Base-by-base conservation (phyloP, 1,140 invertebrate genomes). In the Lucilia sericata region DNA sequence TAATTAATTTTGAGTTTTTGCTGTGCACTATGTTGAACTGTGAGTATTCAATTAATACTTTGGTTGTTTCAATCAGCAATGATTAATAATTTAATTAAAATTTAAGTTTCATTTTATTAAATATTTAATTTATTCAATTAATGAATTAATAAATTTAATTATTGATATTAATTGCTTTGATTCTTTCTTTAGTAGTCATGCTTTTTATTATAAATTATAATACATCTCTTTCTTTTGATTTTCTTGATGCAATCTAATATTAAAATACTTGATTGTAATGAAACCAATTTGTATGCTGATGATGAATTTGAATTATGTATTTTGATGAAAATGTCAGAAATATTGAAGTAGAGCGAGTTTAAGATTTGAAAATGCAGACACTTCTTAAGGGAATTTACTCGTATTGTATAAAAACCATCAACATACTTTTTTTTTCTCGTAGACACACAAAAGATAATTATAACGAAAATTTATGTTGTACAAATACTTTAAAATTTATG, bases 231-330 rank as follows among this genome's bases (percentile, higher is more conserved):
- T 30, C 25, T 12, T 14, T 2, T 55, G 51, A 12, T 55, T 12
- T 42, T 10, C 14, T 55, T 55, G 51, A 0, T 7, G 2, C 42
- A 42, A 10, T 10, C 42, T 42, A 42, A 42, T 42, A 42, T 42
- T 42, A 42, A 42, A 42, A 42, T 10, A 42, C 5, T n/a, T 60
- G 55, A 60, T 60, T 60, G 55, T 60, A 60, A 60, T 60, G 55
- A 70, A 21, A 70, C 65, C 65, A 70, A 70, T 70, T 70, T 70
- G 19, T 70, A 70, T 70, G 65, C 65, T 70, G 65, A 70, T 70
- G 65, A 70, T 70, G 65, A 70, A 70, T 70, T 21, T 70, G 65
- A 70, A 70, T 70, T 70, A n/a, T 21, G 65, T 19, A 70, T 70
- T 70, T 21, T 70, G 19, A 70, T 70, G 65, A 25, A 70, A 60